These are phyloP conservation scores for Alexandromys fortis DNA, from an alignment of 2,113 vertebrate genomes.

Conservation along the genomic window DNA sequence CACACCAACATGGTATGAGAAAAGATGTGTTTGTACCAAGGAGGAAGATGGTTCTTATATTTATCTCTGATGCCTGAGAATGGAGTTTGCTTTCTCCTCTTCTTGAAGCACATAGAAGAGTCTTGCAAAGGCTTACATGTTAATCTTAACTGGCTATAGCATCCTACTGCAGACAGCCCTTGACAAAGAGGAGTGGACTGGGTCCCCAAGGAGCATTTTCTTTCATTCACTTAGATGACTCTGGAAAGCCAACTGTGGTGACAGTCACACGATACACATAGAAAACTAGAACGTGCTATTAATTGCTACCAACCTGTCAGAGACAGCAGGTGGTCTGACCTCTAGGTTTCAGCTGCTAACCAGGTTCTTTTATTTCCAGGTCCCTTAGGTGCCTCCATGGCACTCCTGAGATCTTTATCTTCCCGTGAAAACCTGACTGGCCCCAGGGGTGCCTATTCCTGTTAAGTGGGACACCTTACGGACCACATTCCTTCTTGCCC, in stretches of 20 bases:
- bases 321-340: not conserved
- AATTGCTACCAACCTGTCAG: not conserved
- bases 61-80: conserved; percentile 35
- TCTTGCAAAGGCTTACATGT: conserved; percentile 5
- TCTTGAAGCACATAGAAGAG: conserved; percentile 39
- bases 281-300: not conserved
- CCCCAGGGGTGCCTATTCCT: not conserved
- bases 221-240: not conserved
- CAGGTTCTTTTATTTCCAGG: not conserved
- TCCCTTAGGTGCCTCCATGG: not conserved
- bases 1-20: not conserved
- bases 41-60: not conserved
- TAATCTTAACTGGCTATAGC: conserved; percentile 15
- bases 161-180: not conserved
- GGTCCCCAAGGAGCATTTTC: not conserved
- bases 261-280: not conserved
- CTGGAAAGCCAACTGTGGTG: conserved; percentile 6
- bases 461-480: not conserved
- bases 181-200: not conserved
- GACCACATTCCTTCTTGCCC: not conserved
- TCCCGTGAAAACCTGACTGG: not conserved
- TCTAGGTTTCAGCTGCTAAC: not conserved
- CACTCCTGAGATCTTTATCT: not conserved
- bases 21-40: conserved; percentile 10
- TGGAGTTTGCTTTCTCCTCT: not conserved